phyloP scores from a whole-genome alignment of 2,113 vertebrate species.

The Equus przewalskii region DNA sequence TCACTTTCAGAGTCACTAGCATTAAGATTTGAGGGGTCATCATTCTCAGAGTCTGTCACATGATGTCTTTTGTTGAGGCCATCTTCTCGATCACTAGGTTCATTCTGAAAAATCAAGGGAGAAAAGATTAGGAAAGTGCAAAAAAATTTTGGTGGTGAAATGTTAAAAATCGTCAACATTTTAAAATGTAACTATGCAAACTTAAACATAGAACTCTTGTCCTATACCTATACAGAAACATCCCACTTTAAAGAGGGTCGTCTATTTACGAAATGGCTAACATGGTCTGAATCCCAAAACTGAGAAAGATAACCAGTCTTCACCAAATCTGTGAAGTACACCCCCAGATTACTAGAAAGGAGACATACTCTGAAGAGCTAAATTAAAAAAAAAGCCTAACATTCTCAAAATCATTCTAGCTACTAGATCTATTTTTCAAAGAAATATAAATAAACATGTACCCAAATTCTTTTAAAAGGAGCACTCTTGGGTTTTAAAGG shows the following conservation, averaged over 20 bases:
- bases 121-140: conserved; percentile 56
- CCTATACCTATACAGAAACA: neutral
- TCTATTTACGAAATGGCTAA: neutral
- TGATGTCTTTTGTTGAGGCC: conserved; percentile 82
- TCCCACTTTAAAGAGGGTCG: neutral
- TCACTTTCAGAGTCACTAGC: conserved; percentile 90
- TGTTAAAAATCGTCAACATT: neutral
- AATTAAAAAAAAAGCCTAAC: neutral
- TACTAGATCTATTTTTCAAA: conserved; percentile 32
- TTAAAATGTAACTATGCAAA: conserved; percentile 13
- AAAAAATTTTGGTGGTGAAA: neutral
- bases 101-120: conserved; percentile 89
- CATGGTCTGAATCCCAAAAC: neutral
- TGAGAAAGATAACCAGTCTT: neutral
- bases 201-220: neutral
- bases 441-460: neutral
- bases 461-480: neutral
- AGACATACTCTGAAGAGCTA: neutral
- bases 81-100: conserved; percentile 92
- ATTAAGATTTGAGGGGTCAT: conserved; percentile 88
- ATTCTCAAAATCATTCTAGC: conserved; percentile 21
- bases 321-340: neutral
- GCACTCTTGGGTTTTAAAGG: neutral
- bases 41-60: conserved; percentile 88
- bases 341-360: neutral